Evolutionary conservation across 2,797 vertebrate species (phyloP).

Genomic region (Tapirus indicus): DNA sequence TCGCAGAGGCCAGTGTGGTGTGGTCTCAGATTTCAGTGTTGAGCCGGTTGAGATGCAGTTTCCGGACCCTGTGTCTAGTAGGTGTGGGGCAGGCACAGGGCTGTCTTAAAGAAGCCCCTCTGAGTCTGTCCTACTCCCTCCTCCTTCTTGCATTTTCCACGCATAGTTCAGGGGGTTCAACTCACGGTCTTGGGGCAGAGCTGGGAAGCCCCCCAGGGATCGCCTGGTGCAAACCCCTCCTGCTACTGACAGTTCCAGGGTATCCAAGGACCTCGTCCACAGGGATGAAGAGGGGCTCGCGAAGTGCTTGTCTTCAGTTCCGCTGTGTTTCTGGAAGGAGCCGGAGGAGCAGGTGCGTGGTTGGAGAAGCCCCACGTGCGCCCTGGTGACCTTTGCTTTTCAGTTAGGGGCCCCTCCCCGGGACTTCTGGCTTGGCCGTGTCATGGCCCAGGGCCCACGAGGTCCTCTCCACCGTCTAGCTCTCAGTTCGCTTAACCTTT

Average conservation of each 20-base stretch:
- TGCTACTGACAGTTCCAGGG: neutral
- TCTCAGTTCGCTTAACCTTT: neutral
- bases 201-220: neutral
- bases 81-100: neutral
- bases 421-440: neutral
- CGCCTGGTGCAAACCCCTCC: neutral
- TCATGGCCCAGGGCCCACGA: neutral
- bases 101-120: neutral
- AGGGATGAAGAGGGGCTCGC: accelerated
- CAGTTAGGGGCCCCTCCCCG: neutral
- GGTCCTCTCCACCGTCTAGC: neutral
- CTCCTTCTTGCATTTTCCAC: neutral
- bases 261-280: neutral
- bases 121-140: neutral
- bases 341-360: neutral
- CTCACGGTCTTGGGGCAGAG: neutral
- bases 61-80: neutral
- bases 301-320: neutral
- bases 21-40: accelerated
- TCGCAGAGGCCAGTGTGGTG: accelerated
- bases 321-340: neutral
- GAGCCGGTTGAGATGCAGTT: neutral
- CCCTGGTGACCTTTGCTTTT: accelerated
- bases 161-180: neutral
- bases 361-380: neutral